Evolutionary conservation across 2,888 invertebrate species (phyloP).

Genomic region (Caenorhabditis macrosperma): DNA sequence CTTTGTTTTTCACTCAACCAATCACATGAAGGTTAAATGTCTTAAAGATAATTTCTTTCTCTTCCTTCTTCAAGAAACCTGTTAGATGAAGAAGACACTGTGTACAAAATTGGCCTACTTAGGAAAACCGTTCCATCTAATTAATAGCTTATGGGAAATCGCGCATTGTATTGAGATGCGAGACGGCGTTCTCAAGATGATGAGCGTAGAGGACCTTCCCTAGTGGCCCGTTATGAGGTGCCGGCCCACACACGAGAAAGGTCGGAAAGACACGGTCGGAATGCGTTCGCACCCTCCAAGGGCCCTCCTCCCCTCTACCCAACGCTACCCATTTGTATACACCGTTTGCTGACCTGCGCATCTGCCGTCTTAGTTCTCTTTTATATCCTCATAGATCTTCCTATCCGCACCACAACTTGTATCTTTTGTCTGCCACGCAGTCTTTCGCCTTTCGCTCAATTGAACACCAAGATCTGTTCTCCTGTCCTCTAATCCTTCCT

Average conservation of each 20-base stretch:
- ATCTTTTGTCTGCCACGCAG: constrained; percentile 20
- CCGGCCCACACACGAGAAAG: constrained; percentile 2
- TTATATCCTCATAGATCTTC: constrained; percentile 44
- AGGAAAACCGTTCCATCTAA: constrained; percentile 27
- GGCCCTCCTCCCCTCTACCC: constrained; percentile 20
- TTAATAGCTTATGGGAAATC: constrained; percentile 19
- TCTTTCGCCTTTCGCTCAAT: not conserved
- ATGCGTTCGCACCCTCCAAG: constrained; percentile 39
- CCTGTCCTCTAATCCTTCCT: not conserved
- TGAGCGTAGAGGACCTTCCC: constrained; percentile 33
- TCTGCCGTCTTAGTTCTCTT: constrained; percentile 43
- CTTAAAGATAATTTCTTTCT: not conserved
- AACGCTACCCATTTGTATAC: constrained; percentile 42
- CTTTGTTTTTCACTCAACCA: not conserved
- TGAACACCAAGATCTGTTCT: not conserved
- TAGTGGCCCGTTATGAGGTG: constrained; percentile 15
- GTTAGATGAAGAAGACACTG: constrained; percentile 17
- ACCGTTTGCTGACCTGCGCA: constrained; percentile 55
- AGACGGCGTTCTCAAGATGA: not conserved
- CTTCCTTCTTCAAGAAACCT: constrained; percentile 7
- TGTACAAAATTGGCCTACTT: constrained; percentile 18
- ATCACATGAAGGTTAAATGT: not conserved
- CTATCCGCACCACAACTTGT: constrained; percentile 10
- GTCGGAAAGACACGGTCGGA: constrained; percentile 45
- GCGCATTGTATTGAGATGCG: not conserved